A percentile compares a stretch with the other conserved stretches of the same genome.
phyloP scores from a whole-genome alignment of 2,113 vertebrate species.

The Dryoscopus gambensis region DNA sequence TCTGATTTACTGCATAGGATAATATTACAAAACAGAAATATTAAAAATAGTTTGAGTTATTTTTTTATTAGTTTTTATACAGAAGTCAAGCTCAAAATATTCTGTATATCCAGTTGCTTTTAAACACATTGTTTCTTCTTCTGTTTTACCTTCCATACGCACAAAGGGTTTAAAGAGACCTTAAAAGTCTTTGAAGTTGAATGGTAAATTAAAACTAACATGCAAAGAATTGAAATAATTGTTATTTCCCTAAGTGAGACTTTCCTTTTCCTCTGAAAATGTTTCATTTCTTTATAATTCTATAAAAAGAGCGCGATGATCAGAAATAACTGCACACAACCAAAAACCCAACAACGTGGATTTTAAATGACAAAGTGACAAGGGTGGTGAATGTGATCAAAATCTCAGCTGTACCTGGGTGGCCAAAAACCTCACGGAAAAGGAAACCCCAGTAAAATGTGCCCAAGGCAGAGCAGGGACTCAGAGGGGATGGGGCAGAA shows the following conservation, averaged over 20 bases:
- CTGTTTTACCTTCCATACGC: neutral
- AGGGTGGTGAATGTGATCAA: neutral
- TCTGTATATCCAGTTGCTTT: neutral
- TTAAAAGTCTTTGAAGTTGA: neutral
- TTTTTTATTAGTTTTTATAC: too few relatives aligned
- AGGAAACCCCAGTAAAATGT: neutral
- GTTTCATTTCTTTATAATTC: neutral
- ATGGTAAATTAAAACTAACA: neutral
- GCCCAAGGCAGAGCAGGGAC: neutral
- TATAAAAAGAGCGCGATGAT: neutral
- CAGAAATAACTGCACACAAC: neutral
- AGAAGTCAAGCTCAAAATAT: neutral
- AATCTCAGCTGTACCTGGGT: neutral
- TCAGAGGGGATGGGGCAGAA: neutral
- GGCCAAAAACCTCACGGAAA: neutral
- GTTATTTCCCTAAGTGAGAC: neutral
- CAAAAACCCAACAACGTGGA: rapidly evolving
- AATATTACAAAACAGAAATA: neutral
- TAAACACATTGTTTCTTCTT: neutral
- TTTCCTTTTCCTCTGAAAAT: neutral
- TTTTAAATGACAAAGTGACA: neutral
- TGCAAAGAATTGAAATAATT: neutral
- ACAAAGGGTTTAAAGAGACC: neutral
- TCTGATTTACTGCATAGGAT: neutral
- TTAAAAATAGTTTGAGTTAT: neutral